Base-by-base conservation (phyloP, 1,140 invertebrate genomes). In the Drosophila trapezifrons region DNA sequence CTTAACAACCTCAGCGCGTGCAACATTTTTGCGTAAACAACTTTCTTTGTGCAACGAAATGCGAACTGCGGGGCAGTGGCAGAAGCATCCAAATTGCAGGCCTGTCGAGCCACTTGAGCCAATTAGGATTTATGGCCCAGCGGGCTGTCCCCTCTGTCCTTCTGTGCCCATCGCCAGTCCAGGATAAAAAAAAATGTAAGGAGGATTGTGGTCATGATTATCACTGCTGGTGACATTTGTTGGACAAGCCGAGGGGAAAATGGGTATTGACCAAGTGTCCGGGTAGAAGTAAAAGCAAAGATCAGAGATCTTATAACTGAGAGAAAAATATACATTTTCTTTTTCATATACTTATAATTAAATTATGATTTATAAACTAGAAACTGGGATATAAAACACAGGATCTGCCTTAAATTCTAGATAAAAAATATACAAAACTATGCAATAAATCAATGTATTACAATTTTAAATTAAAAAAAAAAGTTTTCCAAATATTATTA, bases 21-120 rank as follows among this genome's bases (percentile, higher is more conserved):
- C 71, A 76, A 80, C 76, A 75, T 83, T 78, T 83, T 84, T 83
- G 70, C 76, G 80, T 84, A 84, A 83, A 83, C 80, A 83, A 83
- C 65, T 70, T 80, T 72, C 80, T 76, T 84, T 80, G 63, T 84
- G 77, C 77, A 84, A 43, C 76, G 76, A 83, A 83, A 83, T 84
- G 76, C 65, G 20, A 65, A 32, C 32, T 17, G 62, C 42, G 47
- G 27, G 17, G 29, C 29, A 35, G 47, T n/a, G 22, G 57, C 59
- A 49, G n/a, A 62, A 51, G 66, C 55, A 59, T 45, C 47, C 60
- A 60, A 78, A 60, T 55, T 62, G 69, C 76, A 79, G 43, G 25
- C 67, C 59, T 37, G 76, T 45, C 69, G 67, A 59, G 56, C n/a
- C 80, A 80, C 77, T 84, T 73, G 72, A 76, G 80, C 80, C 80